These are phyloP conservation scores for Fundulus diaphanus DNA, from an alignment of 2,797 vertebrate species.

Conservation along the genomic window DNA sequence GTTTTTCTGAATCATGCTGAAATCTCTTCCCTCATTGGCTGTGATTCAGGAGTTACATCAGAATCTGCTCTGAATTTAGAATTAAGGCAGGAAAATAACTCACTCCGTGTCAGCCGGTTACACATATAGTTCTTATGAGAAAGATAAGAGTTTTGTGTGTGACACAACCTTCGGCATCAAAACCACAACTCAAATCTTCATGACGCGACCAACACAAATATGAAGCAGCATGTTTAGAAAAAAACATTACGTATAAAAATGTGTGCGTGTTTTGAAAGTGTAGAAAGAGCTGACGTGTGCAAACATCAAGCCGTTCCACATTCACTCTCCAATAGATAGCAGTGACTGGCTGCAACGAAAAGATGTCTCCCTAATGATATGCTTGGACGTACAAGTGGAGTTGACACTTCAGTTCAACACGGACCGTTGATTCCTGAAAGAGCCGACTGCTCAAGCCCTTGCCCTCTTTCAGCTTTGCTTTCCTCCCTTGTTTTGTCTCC, in stretches of 20 bases:
- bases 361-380: constrained; percentile 61
- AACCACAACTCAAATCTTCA: constrained; percentile 23
- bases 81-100: constrained; percentile 40
- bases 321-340: constrained; percentile 32
- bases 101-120: constrained; percentile 31
- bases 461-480: constrained; percentile 35
- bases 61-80: constrained; percentile 39
- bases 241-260: constrained; percentile 28
- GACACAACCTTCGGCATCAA: constrained; percentile 47
- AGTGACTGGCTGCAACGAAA: constrained; percentile 52
- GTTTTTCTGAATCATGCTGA: constrained; percentile 37
- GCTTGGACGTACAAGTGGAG: constrained; percentile 57
- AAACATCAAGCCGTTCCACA: constrained; percentile 14
- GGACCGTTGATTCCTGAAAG: constrained; percentile 63
- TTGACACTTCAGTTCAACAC: constrained; percentile 55
- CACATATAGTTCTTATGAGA: constrained; percentile 29
- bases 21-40: constrained; percentile 42
- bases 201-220: constrained; percentile 8
- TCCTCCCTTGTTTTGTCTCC: constrained; percentile 36
- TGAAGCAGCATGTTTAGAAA: constrained; percentile 40
- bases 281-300: constrained; percentile 38
- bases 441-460: constrained; percentile 51
- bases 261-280: background rate
- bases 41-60: constrained; percentile 64
- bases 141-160: constrained; percentile 24